Conservation (phyloP, 2,113 vertebrate species). For the Tragelaphus strepsiceros region DNA sequence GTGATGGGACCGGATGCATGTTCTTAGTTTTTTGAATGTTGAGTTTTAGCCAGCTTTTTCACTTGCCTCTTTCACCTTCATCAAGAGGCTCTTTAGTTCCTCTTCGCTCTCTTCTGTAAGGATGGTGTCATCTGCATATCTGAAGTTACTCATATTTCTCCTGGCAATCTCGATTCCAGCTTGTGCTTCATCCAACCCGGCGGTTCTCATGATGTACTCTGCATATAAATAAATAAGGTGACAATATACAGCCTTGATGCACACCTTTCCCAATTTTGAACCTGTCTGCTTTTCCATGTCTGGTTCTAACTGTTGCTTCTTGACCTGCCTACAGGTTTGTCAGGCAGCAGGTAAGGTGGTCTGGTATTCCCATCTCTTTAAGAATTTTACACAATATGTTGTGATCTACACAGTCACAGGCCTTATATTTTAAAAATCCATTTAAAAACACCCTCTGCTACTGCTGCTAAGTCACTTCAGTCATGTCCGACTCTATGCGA, state of each 20-base stretch:
- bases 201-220: neutral
- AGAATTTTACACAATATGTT: neutral
- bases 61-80: neutral
- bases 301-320: neutral
- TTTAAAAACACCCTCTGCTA: neutral
- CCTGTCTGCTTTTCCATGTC: neutral
- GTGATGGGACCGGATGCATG: neutral
- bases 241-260: neutral
- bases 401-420: neutral
- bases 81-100: neutral
- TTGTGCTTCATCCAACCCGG: neutral
- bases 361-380: neutral
- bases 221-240: neutral
- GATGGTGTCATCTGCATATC: neutral
- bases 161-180: neutral
- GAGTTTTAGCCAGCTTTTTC: neutral
- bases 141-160: neutral
- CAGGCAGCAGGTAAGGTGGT: neutral
- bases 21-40: neutral
- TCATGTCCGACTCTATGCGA: too few relatives aligned
- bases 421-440: neutral
- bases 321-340: neutral
- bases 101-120: neutral
- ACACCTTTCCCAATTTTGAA: neutral
- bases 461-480: too few relatives aligned